phyloP scores from a whole-genome alignment of 2,113 vertebrate genomes.

The Rhizomys pruinosus region DNA sequence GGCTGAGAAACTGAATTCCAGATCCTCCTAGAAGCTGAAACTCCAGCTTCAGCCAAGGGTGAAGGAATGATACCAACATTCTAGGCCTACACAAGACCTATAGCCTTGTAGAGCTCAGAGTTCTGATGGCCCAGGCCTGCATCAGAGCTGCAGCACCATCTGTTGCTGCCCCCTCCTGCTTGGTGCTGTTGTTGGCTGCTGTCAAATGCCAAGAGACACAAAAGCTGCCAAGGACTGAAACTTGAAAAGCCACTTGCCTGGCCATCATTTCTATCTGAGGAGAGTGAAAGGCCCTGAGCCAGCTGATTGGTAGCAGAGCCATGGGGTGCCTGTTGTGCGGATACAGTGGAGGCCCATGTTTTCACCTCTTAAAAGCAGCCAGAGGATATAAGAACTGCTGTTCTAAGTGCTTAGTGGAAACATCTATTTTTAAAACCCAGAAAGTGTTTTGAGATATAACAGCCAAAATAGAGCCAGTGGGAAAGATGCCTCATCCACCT shows the following conservation, averaged over 20 bases:
- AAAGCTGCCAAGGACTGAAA: not conserved
- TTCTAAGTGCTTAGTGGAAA: not conserved
- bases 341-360: not conserved
- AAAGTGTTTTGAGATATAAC: not conserved
- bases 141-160: not conserved
- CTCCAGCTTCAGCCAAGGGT: too few species aligned
- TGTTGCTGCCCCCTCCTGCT: not conserved
- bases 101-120: too few species aligned
- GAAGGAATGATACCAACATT: too few species aligned
- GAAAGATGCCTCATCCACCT: not conserved
- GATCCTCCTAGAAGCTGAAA: too few species aligned
- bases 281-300: not conserved
- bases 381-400: not conserved
- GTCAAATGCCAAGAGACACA: not conserved
- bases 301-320: not conserved
- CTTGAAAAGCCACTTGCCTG: not conserved
- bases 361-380: not conserved
- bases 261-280: not conserved
- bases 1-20: too few species aligned
- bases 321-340: accelerated
- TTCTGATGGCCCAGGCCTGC: not conserved
- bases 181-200: not conserved
- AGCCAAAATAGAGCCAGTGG: not conserved
- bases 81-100: too few species aligned
- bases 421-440: not conserved